Conservation (phyloP, 2,888 invertebrate species). For the Dorcus hopei region DNA sequence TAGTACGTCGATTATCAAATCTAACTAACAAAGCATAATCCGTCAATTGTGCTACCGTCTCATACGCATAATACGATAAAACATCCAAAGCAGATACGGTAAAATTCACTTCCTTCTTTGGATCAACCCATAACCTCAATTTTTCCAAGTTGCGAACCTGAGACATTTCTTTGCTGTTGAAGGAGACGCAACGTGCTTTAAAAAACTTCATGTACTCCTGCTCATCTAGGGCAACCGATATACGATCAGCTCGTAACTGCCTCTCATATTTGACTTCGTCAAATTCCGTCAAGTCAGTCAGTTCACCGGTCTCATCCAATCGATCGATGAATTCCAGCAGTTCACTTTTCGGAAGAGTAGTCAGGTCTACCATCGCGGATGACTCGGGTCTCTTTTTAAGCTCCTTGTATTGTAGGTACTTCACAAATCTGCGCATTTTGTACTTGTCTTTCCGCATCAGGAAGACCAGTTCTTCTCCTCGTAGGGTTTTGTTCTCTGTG, state of each 20-base stretch:
- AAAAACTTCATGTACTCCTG: conserved; percentile 73
- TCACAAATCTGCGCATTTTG: conserved; percentile 71
- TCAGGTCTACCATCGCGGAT: conserved; percentile 34
- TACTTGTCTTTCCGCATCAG: conserved; percentile 77
- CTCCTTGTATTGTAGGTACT: conserved; percentile 65
- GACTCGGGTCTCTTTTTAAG: conserved; percentile 46
- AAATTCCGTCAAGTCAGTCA: conserved; percentile 52
- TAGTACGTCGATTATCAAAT: conserved; percentile 68
- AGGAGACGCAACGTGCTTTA: conserved; percentile 75
- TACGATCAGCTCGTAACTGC: conserved; percentile 60
- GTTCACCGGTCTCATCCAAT: conserved; percentile 57
- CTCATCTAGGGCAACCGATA: conserved; percentile 56
- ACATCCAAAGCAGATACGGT: conserved; percentile 68
- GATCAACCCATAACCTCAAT: conserved; percentile 62
- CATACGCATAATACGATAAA: conserved; percentile 81
- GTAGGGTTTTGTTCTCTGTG: conserved; percentile 56
- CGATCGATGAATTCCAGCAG: conserved; percentile 54
- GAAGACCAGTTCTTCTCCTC: conserved; percentile 70
- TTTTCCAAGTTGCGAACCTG: conserved; percentile 45
- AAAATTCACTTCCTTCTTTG: conserved; percentile 61
- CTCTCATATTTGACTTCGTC: conserved; percentile 59
- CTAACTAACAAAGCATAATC: conserved; percentile 80
- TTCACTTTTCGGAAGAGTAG: conserved; percentile 48
- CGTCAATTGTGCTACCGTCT: conserved; percentile 85
- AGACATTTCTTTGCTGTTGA: conserved; percentile 47